These are phyloP conservation scores for Dipodomys spectabilis DNA, from an alignment of 2,113 vertebrate genomes.

Conservation along the genomic window DNA sequence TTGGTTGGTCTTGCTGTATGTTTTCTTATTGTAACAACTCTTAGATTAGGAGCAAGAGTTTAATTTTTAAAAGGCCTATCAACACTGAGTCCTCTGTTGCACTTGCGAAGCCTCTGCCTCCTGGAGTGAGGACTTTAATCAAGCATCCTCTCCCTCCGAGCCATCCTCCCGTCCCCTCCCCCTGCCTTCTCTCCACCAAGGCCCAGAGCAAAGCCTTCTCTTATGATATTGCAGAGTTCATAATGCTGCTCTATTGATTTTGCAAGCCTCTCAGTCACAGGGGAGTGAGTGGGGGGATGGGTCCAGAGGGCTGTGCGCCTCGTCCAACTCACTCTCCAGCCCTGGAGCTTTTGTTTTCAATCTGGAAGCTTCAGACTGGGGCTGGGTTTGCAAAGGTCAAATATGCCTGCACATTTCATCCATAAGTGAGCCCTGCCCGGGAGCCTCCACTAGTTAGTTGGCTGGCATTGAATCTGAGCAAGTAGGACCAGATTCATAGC, in stretches of 20 bases:
- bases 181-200: conserved; percentile 52
- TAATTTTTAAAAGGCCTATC: background rate
- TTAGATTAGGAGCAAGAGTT: background rate
- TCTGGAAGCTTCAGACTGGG: conserved; percentile 61
- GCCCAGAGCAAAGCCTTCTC: conserved; percentile 71
- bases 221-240: conserved; percentile 80
- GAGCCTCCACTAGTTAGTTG: conserved; percentile 55
- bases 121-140: conserved; percentile 71
- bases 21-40: background rate
- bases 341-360: conserved; percentile 73
- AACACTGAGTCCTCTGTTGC: background rate
- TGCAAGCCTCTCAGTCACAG: conserved; percentile 66
- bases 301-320: conserved; percentile 1
- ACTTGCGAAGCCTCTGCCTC: background rate
- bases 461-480: background rate
- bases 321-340: conserved; percentile 72
- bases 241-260: conserved; percentile 85
- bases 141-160: conserved; percentile 68
- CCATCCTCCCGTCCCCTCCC: conserved; percentile 57
- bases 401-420: conserved; percentile 54
- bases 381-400: conserved; percentile 61
- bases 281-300: conserved; percentile 68
- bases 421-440: conserved; percentile 53
- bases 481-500: background rate
- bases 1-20: background rate